These are phyloP conservation scores for Cephus runcator DNA, from an alignment of 2,888 invertebrate species.

Conservation along the genomic window DNA sequence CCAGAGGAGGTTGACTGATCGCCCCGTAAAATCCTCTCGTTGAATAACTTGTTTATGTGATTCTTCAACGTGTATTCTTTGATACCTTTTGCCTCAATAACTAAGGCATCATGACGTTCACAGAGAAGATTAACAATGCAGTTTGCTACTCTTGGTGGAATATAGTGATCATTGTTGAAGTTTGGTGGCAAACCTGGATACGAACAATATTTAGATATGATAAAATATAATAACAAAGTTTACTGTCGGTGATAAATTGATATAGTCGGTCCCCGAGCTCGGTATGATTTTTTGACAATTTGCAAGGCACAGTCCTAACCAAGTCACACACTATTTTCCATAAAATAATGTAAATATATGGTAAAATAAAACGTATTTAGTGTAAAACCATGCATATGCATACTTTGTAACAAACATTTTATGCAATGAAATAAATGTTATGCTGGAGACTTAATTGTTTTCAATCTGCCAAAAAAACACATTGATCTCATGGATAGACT, in stretches of 20 bases:
- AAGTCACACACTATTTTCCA: no score
- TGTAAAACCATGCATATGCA: no score
- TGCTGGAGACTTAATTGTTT: no score
- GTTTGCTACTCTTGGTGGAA: conserved; percentile 74
- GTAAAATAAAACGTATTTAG: no score
- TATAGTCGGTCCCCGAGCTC: no score
- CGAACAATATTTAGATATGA: conserved; percentile 1
- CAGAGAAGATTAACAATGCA: conserved; percentile 88
- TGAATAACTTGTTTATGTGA: conserved; percentile 79
- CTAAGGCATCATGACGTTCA: conserved; percentile 81
- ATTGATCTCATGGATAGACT: no score
- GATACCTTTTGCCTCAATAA: conserved; percentile 90
- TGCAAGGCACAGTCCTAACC: no score
- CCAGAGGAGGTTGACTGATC: conserved; percentile 77
- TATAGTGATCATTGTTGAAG: conserved; percentile 72
- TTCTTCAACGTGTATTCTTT: conserved; percentile 89
- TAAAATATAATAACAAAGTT: neutral
- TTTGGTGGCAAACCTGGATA: conserved; percentile 76
- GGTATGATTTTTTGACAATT: no score
- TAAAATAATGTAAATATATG: no score
- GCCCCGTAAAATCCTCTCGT: conserved; percentile 79
- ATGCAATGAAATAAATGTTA: no score
- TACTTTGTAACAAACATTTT: no score
- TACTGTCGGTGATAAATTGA: neutral
- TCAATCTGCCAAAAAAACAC: no score